Evolutionary conservation across 2,888 invertebrate genomes (phyloP).

Genomic region (Malacosoma neustria): DNA sequence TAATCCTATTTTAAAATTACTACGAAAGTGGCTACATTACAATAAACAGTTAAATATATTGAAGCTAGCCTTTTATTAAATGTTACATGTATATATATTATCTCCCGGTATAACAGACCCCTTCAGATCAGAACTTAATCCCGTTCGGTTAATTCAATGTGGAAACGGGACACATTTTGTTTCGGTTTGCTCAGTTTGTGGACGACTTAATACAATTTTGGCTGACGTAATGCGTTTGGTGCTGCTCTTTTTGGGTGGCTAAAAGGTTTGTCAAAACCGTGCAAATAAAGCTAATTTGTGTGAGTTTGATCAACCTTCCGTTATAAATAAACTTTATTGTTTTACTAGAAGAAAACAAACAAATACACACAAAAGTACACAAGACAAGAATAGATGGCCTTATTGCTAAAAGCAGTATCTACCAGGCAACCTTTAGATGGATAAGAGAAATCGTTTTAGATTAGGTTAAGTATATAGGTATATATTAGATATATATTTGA

Average conservation of each 20-base stretch:
- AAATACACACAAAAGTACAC: neutral
- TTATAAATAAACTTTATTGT: neutral
- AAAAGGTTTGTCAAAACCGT: conserved; percentile 50
- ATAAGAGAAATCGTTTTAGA: too few relatives aligned
- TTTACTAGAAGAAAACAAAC: neutral
- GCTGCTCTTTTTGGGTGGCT: conserved; percentile 55
- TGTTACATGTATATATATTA: too few relatives aligned
- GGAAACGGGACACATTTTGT: conserved; percentile 42
- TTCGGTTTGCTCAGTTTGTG: conserved; percentile 39
- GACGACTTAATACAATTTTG: conserved; percentile 54
- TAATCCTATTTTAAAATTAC: too few relatives aligned
- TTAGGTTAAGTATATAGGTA: too few relatives aligned
- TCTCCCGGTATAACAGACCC: too few relatives aligned
- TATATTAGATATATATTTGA: too few relatives aligned
- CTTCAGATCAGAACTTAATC: conserved; percentile 33
- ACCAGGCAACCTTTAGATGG: neutral
- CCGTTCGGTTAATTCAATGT: conserved; percentile 50
- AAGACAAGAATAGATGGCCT: neutral
- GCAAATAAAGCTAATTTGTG: conserved; percentile 26
- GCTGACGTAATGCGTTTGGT: conserved; percentile 40
- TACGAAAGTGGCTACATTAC: too few relatives aligned
- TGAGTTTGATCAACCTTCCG: neutral
- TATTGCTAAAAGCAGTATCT: neutral
- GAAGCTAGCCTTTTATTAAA: too few relatives aligned
- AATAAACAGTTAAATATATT: too few relatives aligned